phyloP scores from a whole-genome alignment of 37 sponge, comb jelly and placozoan genomes.

The Eunapius fragilis region DNA sequence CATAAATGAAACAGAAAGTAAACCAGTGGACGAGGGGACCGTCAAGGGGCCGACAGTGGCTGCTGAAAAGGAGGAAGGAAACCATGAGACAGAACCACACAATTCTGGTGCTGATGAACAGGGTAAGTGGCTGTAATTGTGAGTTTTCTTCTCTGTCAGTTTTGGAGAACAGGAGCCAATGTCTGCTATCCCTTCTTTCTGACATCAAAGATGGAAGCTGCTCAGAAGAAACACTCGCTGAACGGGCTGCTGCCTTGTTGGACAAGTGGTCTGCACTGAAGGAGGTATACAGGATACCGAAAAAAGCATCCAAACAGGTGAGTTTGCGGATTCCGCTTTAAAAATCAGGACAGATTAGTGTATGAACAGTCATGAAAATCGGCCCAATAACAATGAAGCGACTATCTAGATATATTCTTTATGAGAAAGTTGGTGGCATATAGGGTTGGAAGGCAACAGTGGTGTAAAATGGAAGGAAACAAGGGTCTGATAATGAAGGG shows the following conservation, averaged over 20 bases:
- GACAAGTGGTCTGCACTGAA: constrained; percentile 73
- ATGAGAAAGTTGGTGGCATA: too few species aligned
- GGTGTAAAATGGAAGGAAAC: too few species aligned
- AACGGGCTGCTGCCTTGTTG: constrained; percentile 47
- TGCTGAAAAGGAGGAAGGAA: not conserved
- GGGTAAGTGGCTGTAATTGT: not conserved
- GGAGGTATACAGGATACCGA: constrained; percentile 91
- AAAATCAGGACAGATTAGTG: not conserved
- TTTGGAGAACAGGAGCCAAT: too few species aligned
- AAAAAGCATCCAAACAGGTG: constrained; percentile 31
- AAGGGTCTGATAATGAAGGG: too few species aligned
- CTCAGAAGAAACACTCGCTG: constrained; percentile 22
- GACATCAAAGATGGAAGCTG: not conserved
- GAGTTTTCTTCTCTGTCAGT: too few species aligned
- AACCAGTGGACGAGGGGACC: not conserved
- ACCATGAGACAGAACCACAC: not conserved
- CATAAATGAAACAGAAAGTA: constrained; percentile 41
- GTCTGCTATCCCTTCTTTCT: too few species aligned
- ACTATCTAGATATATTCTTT: too few species aligned
- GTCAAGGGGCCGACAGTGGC: not conserved
- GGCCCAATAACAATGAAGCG: too few species aligned
- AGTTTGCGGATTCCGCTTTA: not conserved
- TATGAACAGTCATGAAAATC: too few species aligned
- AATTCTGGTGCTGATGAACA: not conserved
- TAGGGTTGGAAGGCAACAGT: too few species aligned